Evolutionary conservation across 2,797 vertebrate species (phyloP).

Genomic region (Eptatretus atami): DNA sequence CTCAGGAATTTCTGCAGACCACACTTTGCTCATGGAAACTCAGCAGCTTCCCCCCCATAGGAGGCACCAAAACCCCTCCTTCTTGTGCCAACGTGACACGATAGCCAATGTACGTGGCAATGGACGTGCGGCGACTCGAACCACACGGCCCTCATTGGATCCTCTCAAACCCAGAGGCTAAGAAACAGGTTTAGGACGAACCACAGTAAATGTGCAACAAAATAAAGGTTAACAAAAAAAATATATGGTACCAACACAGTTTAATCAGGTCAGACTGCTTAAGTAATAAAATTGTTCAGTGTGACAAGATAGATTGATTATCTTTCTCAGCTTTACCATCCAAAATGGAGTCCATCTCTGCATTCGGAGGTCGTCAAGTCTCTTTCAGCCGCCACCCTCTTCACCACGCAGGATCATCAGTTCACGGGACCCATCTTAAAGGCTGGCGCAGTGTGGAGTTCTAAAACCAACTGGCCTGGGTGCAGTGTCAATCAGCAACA

Average conservation of each 20-base stretch:
- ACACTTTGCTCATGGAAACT: neutral
- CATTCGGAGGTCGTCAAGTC: neutral
- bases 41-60: neutral
- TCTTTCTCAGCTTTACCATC: neutral
- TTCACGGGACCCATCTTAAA: neutral
- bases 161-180: too few species aligned
- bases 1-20: neutral
- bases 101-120: constrained; percentile 1
- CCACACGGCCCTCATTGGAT: too few species aligned
- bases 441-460: neutral
- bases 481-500: too few species aligned
- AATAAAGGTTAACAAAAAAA: too few species aligned
- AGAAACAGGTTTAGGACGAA: too few species aligned
- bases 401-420: neutral
- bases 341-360: neutral
- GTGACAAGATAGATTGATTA: too few species aligned
- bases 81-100: neutral
- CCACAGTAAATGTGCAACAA: too few species aligned
- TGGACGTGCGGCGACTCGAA: neutral
- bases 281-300: too few species aligned
- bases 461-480: constrained; percentile 1
- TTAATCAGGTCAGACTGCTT: too few species aligned
- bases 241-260: too few species aligned
- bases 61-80: neutral
- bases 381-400: neutral